These are phyloP conservation scores for Nematopogon swammerdamellus DNA, from an alignment of 2,888 invertebrate species.

Conservation along the genomic window DNA sequence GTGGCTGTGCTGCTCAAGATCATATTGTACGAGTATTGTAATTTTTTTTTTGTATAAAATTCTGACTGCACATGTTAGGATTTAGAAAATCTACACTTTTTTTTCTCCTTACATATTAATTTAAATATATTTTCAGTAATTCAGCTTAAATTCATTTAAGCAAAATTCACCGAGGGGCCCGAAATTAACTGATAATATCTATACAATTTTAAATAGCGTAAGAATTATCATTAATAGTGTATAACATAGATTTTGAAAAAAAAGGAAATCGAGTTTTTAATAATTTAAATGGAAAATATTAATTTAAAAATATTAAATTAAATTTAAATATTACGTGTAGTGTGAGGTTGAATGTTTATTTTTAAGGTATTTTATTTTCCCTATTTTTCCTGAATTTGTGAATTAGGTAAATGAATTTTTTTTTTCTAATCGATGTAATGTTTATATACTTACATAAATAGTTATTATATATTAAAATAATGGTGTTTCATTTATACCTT, in stretches of 20 bases:
- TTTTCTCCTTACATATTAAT: no score
- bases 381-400: constrained; percentile 31
- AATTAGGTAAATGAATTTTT: constrained; percentile 49
- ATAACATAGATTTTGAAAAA: neutral
- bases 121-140: no score
- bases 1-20: no score
- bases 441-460: constrained; percentile 57
- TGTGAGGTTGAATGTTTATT: constrained; percentile 49
- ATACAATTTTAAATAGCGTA: neutral
- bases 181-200: neutral
- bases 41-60: no score
- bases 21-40: no score
- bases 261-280: constrained; percentile 2
- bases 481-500: constrained; percentile 32
- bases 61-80: neutral
- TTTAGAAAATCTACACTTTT: neutral
- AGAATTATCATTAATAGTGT: neutral
- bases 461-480: constrained; percentile 50
- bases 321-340: constrained; percentile 28
- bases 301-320: constrained; percentile 10
- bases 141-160: no score
- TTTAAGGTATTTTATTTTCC: constrained; percentile 31
- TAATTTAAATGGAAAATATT: constrained; percentile 4
- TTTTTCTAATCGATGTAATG: constrained; percentile 51
- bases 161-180: neutral